Base-by-base conservation (phyloP, 2,888 invertebrate species). In the Cynaeus angustus region DNA sequence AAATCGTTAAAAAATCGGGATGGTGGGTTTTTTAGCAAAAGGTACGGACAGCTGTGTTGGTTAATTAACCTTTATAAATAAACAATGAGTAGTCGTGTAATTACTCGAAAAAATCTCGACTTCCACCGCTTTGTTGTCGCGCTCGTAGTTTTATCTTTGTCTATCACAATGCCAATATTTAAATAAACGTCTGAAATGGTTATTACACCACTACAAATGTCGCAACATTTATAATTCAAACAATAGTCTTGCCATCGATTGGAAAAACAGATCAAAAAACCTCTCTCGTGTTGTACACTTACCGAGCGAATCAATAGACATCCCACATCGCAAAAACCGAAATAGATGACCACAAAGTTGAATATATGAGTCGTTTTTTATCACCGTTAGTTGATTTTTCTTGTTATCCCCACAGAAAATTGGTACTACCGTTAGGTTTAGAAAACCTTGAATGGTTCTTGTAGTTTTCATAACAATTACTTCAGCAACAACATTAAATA, bases 101-200 rank as follows among this genome's bases (percentile, higher is more conserved):
- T 33, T 33, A 33, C 33, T 33, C n/a, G 33, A 33, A 33, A 33
- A 33, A n/a, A 7, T 33, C 33, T 33, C 7, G 33, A 21, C n/a
- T 33, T 33, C 33, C 33, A 33, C 9, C 33, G n/a, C 21, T 21
- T 21, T 21, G 33, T 33, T 33, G 7, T 33, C 33, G 33, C 33
- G 2, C 33, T 9, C 33, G 7, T 33, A n/a, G 2, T 33, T 33
- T 33, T 33, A 33, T 33, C 33, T 33, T 6, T 33, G 1, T 41
- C 41, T 41, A 13, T 41, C 41, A 41, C 41, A 41, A 41, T 41
- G 41, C 41, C 7, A 41, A 41, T 41, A 41, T 41, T 41, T 41
- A 12, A 41, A 41, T 41, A 10, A 12, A 41, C 12, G 13, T 12
- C 41, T n/a, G 13, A 5, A 41, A 12, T n/a, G n/a, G 41, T 12